Percentiles rank a stretch among this genome's conserved stretches.
These are phyloP conservation scores for Phycodurus eques DNA, from an alignment of 2,113 vertebrate species.

Conservation along the genomic window DNA sequence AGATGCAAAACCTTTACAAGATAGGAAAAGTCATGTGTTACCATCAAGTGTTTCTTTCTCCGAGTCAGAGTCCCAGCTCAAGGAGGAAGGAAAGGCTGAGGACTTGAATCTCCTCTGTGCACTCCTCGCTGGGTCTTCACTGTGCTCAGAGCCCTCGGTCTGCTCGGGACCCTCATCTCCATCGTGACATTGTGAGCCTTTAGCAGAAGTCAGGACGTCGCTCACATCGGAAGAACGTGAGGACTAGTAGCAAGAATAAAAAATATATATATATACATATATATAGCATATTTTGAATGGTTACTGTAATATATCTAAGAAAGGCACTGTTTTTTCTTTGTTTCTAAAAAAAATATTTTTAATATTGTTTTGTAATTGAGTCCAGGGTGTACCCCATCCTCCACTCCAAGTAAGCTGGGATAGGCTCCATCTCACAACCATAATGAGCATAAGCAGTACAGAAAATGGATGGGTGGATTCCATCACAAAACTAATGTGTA, in stretches of 20 bases:
- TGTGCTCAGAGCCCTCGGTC: slow-evolving; percentile 30
- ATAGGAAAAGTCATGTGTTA: slow-evolving; percentile 34
- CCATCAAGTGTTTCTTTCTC: slow-evolving; percentile 75
- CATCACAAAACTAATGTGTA: not conserved
- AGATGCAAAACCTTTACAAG: slow-evolving; percentile 23
- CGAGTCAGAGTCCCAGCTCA: slow-evolving; percentile 79
- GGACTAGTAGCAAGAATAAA: slow-evolving; percentile 36
- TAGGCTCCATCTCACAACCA: no score
- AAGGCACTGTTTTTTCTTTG: not conserved
- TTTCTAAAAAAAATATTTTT: not conserved
- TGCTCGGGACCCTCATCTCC: slow-evolving; percentile 40
- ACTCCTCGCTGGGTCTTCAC: slow-evolving; percentile 43
- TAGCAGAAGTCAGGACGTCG: slow-evolving; percentile 39
- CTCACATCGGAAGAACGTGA: slow-evolving; percentile 45
- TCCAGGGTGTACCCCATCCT: no score
- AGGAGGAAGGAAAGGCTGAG: slow-evolving; percentile 75
- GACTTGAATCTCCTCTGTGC: slow-evolving; percentile 62
- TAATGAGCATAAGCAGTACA: not conserved
- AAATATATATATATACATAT: not conserved
- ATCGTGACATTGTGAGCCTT: slow-evolving; percentile 29
- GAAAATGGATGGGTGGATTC: not conserved
- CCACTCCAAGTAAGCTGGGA: no score
- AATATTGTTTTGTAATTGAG: not conserved
- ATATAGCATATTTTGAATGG: not conserved
- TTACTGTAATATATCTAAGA: not conserved